These are phyloP conservation scores for Pan troglodytes DNA, from an alignment of 2,113 vertebrate species.

Conservation along the genomic window DNA sequence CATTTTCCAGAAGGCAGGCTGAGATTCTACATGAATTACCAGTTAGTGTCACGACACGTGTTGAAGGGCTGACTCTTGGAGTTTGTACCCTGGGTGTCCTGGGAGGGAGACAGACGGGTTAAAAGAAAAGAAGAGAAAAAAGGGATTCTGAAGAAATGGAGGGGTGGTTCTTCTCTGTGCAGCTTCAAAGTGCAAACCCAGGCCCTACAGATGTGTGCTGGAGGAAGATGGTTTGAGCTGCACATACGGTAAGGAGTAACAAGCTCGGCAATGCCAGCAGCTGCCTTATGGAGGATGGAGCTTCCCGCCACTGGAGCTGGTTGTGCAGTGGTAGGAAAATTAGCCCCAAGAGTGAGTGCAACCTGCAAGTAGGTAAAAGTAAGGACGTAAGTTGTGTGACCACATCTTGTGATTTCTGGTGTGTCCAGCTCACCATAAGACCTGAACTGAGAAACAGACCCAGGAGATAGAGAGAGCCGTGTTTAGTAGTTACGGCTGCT, in stretches of 20 bases:
- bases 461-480: background rate
- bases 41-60: background rate
- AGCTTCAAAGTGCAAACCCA: background rate
- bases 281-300: accelerated
- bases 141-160: background rate
- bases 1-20: background rate
- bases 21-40: background rate
- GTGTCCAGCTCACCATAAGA: background rate
- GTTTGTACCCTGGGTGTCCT: background rate
- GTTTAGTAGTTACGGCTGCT: background rate
- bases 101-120: background rate
- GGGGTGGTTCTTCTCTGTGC: background rate
- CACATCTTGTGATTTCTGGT: background rate
- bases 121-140: background rate
- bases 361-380: background rate
- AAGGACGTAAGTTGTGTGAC: background rate
- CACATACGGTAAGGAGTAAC: background rate
- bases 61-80: background rate
- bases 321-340: background rate
- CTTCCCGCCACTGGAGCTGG: background rate
- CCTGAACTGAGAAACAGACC: background rate
- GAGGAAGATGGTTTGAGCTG: background rate
- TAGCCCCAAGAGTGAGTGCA: background rate
- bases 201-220: no score
- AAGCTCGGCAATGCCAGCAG: no score